Percentiles rank a stretch among this genome's conserved stretches.
Evolutionary conservation across 2,888 invertebrate species (phyloP).

Genomic region (Leptopterna dolabrata): DNA sequence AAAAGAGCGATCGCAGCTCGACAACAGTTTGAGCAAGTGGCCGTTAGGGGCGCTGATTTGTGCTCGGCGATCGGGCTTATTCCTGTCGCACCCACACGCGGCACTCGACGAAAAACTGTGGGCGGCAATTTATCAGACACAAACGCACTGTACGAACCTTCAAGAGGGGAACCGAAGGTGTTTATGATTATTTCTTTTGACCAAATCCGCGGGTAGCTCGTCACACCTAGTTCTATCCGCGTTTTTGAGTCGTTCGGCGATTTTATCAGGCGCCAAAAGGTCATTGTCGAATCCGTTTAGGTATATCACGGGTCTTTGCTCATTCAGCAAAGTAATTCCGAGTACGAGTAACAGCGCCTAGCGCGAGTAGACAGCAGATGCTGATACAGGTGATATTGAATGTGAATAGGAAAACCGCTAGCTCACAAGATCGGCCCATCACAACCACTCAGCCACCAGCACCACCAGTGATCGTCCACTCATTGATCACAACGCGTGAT

Average conservation of each 20-base stretch:
- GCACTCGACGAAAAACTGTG: neutral
- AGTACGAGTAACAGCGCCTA: too few relatives aligned
- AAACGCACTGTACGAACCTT: neutral
- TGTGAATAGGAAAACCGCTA: too few relatives aligned
- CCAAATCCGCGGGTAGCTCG: neutral
- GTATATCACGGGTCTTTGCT: too few relatives aligned
- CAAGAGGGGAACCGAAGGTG: neutral
- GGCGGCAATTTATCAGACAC: neutral
- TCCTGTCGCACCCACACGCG: neutral
- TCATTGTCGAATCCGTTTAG: neutral
- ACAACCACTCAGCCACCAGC: too few relatives aligned
- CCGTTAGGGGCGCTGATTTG: slow-evolving; percentile 6
- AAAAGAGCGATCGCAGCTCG: neutral
- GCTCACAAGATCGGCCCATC: too few relatives aligned
- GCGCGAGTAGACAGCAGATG: too few relatives aligned
- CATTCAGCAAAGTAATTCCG: too few relatives aligned
- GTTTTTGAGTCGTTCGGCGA: neutral
- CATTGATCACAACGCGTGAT: too few relatives aligned
- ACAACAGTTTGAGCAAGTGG: neutral
- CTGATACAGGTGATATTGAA: too few relatives aligned
- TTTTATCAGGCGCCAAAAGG: neutral
- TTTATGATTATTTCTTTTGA: neutral
- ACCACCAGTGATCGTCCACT: too few relatives aligned
- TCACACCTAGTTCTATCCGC: neutral
- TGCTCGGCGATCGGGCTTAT: neutral